A percentile compares a stretch with the other conserved stretches of the same genome.
Conservation (phyloP, 2,797 vertebrate species). For the Epinephelus awoara region DNA sequence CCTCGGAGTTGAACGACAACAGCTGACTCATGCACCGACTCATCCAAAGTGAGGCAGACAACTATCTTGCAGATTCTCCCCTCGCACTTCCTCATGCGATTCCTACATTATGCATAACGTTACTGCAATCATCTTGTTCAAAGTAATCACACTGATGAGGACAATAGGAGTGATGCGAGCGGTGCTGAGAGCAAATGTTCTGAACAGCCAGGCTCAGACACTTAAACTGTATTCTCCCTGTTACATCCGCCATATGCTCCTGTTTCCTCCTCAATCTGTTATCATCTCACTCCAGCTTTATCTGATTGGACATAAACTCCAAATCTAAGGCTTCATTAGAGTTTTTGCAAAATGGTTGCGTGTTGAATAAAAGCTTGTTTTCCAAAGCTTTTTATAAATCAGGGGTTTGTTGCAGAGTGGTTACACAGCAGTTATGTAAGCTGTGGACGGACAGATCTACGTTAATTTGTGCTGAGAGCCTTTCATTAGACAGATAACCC, state of each 20-base stretch:
- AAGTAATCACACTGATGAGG: conserved; percentile 60
- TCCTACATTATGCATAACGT: conserved; percentile 46
- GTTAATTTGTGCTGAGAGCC: conserved; percentile 47
- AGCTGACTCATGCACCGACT: conserved; percentile 70
- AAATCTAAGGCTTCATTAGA: conserved; percentile 10
- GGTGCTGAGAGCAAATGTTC: conserved; percentile 46
- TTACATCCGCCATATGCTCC: conserved; percentile 45
- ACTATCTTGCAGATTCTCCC: conserved; percentile 23
- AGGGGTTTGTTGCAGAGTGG: conserved; percentile 19
- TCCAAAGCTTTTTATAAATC: conserved; percentile 28
- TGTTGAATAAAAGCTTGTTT: conserved; percentile 12
- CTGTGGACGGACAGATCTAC: conserved; percentile 33
- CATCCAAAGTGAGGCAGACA: conserved; percentile 45
- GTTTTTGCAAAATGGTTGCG: conserved; percentile 2
- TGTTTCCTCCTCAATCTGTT: conserved; percentile 31
- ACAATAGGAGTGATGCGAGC: conserved; percentile 37
- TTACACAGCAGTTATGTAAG: conserved; percentile 27
- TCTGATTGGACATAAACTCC: conserved; percentile 39
- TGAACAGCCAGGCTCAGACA: conserved; percentile 19
- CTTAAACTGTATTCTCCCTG: conserved; percentile 8
- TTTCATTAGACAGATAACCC: conserved; percentile 58
- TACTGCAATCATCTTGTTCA: conserved; percentile 46
- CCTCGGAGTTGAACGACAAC: conserved; percentile 32
- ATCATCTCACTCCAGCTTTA: conserved; percentile 31
- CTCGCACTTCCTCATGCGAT: conserved; percentile 11